These are phyloP conservation scores for Callimorpha dominula DNA, from an alignment of 2,888 invertebrate species.

Conservation along the genomic window DNA sequence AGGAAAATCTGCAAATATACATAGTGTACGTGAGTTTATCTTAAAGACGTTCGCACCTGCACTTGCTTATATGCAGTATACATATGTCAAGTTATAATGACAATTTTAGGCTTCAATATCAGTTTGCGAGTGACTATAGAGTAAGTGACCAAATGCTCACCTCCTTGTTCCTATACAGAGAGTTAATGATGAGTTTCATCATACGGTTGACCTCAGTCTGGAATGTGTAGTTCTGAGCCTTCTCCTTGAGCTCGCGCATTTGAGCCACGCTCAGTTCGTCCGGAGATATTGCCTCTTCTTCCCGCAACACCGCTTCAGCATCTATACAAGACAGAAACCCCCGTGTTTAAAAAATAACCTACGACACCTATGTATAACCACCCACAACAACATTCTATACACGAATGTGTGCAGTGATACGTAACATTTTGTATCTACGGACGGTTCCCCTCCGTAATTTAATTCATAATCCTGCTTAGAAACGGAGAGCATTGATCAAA, in stretches of 20 bases:
- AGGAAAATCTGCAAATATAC: slow-evolving; percentile 92
- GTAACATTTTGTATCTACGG: not conserved
- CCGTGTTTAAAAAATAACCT: not conserved
- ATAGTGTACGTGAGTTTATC: not conserved
- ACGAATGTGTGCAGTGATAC: not conserved
- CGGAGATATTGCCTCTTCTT: slow-evolving; percentile 98
- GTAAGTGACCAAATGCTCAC: slow-evolving; percentile 72
- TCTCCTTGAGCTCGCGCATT: slow-evolving; percentile 95
- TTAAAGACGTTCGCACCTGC: not conserved
- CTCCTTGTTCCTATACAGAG: slow-evolving; percentile 99
- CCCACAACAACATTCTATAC: not conserved
- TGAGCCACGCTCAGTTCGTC: slow-evolving; percentile 98
- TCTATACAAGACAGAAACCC: slow-evolving; percentile 82
- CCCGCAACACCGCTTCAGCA: slow-evolving; percentile 95
- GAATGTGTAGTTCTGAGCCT: slow-evolving; percentile 95
- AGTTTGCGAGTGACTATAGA: too few species aligned
- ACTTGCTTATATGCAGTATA: too few species aligned
- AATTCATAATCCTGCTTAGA: not conserved
- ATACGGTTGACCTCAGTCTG: slow-evolving; percentile 99
- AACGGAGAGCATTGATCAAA: slow-evolving; percentile 4
- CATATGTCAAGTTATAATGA: too few species aligned
- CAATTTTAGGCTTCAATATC: too few species aligned
- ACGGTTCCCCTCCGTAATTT: not conserved
- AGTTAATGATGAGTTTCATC: slow-evolving; percentile 99
- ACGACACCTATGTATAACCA: too few species aligned